phyloP scores from a whole-genome alignment of 2,113 vertebrate genomes.

The Uria lomvia region DNA sequence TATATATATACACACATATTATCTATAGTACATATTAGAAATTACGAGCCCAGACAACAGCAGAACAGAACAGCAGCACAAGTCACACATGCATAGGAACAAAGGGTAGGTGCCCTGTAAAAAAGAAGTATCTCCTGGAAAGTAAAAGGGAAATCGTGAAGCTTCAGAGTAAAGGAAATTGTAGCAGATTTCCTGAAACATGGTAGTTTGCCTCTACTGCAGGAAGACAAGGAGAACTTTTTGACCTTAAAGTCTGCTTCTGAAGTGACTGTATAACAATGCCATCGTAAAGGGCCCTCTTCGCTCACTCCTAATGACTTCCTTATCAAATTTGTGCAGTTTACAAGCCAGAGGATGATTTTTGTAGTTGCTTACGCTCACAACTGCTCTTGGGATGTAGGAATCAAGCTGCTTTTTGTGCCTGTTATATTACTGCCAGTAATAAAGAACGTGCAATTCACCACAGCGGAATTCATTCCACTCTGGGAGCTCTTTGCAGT shows the following conservation, averaged over 20 bases:
- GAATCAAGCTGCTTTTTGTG: slow-evolving; percentile 7
- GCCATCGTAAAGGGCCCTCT: background rate
- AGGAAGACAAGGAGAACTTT: background rate
- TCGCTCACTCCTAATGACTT: slow-evolving; percentile 31
- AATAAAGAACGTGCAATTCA: background rate
- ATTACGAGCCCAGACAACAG: background rate
- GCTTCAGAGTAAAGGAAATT: background rate
- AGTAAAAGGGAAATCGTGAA: background rate
- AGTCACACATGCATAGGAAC: background rate
- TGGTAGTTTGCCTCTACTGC: background rate
- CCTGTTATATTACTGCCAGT: background rate
- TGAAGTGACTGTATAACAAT: background rate
- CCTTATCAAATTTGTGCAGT: slow-evolving; percentile 29
- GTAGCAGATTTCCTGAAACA: slow-evolving; percentile 19
- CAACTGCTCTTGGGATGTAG: background rate
- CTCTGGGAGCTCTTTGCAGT: background rate
- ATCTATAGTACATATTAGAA: background rate
- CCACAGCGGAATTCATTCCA: background rate
- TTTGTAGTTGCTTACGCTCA: background rate
- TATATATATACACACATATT: background rate
- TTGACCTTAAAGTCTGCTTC: slow-evolving; percentile 12
- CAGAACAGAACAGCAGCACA: background rate
- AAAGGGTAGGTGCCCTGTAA: background rate
- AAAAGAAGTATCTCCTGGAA: slow-evolving; percentile 1
- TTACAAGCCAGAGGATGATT: background rate